A percentile compares a stretch with the other conserved stretches of the same genome.
Conservation (phyloP, 2,797 vertebrate species). For the Microctenopoma steveboyesi region DNA sequence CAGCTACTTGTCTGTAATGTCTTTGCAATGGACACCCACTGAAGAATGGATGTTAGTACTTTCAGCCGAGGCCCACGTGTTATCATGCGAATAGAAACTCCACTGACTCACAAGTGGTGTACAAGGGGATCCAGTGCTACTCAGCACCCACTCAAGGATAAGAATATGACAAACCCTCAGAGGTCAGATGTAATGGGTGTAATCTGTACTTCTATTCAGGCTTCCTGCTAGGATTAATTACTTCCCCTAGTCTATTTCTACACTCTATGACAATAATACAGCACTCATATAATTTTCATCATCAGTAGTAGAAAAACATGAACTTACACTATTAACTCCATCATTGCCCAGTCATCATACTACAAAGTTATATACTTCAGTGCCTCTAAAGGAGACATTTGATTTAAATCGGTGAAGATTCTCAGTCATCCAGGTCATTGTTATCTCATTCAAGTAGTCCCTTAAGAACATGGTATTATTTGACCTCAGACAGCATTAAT, state of each 20-base stretch:
- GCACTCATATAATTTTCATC: constrained; percentile 49
- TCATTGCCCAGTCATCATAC: constrained; percentile 20
- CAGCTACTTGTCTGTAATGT: constrained; percentile 23
- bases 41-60: constrained; percentile 29
- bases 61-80: constrained; percentile 57
- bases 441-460: constrained; percentile 44
- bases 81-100: constrained; percentile 56
- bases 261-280: constrained; percentile 37
- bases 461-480: constrained; percentile 46
- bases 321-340: constrained; percentile 42
- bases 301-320: constrained; percentile 43
- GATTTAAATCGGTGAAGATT: constrained; percentile 1
- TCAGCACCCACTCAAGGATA: constrained; percentile 50
- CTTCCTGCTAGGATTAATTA: constrained; percentile 47
- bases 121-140: constrained; percentile 29
- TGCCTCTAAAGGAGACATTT: constrained; percentile 26
- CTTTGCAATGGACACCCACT: constrained; percentile 22
- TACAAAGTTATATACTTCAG: constrained; percentile 31
- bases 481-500: constrained; percentile 36
- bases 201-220: constrained; percentile 46
- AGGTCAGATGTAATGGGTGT: constrained; percentile 59
- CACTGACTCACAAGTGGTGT: constrained; percentile 35
- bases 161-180: constrained; percentile 58
- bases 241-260: constrained; percentile 36
- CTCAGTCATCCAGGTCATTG: no score